Evolutionary conservation across 2,888 invertebrate species (phyloP), one percentile per base, ranked within the genome.

Genomic region (Meiosimyza decipiens): DNA sequence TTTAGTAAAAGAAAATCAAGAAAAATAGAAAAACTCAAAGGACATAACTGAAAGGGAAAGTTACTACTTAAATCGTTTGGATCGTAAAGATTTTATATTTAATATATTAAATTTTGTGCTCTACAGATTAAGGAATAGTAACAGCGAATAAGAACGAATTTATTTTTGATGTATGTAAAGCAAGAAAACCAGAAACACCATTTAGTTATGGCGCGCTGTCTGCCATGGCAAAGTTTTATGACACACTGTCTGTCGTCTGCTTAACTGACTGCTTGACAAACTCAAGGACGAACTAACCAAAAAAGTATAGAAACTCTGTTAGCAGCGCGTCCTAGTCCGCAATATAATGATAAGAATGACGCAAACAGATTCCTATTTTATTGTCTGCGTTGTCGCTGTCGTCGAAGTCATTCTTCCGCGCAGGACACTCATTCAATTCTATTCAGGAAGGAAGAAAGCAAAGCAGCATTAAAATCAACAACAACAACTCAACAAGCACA

Each of bases 351-450:
- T 62, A 28, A 62, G 16, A 28, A 62, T 62, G 60, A 62, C 60
- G 60, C 60, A 62, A 62, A 62, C 60, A 62, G 60, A 47, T 62
- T 62, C 60, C n/a, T 40, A 40, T 62, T 40, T 40, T 62, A n/a
- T 62, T 62, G 16, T 62, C 47, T 47, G 33, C 60, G 60, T 62
- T 16, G 60, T 57, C 57, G 28, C 12, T 11, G 57, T 57, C 40
- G 40, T 40, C 57, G 28, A 28, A 40, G 40, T 40, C 40, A 9
- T 57, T 57, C 57, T 57, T 57, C 28, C 57, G 57, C 40, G 40
- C 57, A 57, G 28, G 57, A 57, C 13, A 57, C 15, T 12, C 22
- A 28, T 22, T 57, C 57, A 28, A 28, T 28, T 15, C 11, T 12
- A 28, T 22, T 57, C 57, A 57, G 57, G 57, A 18, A 55, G 55